Evolutionary conservation across 1,140 invertebrate species (phyloP).

Genomic region (Procambarus virginalis): DNA sequence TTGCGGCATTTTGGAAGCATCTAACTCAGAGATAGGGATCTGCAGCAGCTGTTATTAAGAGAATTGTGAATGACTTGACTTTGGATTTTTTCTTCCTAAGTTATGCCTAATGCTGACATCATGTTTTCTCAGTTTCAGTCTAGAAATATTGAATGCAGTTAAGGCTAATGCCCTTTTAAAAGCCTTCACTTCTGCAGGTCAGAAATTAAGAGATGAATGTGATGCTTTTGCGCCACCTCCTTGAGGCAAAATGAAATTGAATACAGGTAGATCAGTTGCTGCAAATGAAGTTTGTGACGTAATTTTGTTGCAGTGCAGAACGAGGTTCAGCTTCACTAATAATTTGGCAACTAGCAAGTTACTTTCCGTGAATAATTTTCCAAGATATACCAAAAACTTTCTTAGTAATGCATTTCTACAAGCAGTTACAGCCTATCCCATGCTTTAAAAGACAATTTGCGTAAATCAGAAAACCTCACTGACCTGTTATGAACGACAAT

Average conservation of each 20-base stretch:
- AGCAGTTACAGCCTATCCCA: constrained; percentile 47
- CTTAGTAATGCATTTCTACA: constrained; percentile 33
- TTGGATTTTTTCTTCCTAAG: constrained; percentile 52
- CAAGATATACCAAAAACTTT: constrained; percentile 30
- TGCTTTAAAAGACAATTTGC: constrained; percentile 58
- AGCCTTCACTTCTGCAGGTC: no score
- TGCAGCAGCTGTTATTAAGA: constrained; percentile 39
- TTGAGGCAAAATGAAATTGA: background rate
- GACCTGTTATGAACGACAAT: constrained; percentile 37
- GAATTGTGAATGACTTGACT: constrained; percentile 40
- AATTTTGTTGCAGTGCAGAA: constrained; percentile 23
- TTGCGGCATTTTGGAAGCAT: no score
- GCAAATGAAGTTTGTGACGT: background rate
- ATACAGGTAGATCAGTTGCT: background rate
- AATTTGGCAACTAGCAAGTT: constrained; percentile 51
- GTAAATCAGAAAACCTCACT: constrained; percentile 35
- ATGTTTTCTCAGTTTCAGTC: constrained; percentile 45
- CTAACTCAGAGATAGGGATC: no score
- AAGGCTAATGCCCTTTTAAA: background rate
- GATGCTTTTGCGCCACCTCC: no score
- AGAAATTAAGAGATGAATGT: no score
- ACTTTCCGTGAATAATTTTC: constrained; percentile 41
- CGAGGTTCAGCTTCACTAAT: constrained; percentile 46
- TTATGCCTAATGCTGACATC: constrained; percentile 55
- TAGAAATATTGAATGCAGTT: constrained; percentile 40